Percentiles rank a stretch among this genome's conserved stretches.
These are phyloP conservation scores for Caracal caracal DNA, from an alignment of 2,113 vertebrate species.

Conservation along the genomic window DNA sequence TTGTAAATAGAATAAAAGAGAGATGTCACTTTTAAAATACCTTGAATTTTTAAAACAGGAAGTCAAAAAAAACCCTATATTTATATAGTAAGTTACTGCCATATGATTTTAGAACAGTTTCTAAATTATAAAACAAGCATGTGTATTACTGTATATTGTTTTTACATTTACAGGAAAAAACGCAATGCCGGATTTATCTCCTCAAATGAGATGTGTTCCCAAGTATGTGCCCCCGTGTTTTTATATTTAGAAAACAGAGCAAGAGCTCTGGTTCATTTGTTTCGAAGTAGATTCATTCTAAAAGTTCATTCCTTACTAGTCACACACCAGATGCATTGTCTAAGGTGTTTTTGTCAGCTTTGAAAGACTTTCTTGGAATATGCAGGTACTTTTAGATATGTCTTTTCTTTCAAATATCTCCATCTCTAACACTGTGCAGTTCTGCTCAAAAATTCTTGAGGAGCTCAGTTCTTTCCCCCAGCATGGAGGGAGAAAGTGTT, in stretches of 20 bases:
- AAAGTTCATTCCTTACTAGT: constrained; percentile 8
- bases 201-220: neutral
- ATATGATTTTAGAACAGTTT: constrained; percentile 30
- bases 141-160: neutral
- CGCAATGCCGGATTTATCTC: neutral
- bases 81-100: neutral
- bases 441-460: constrained; percentile 50
- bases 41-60: neutral
- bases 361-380: constrained; percentile 61
- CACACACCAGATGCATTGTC: constrained; percentile 53
- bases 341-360: constrained; percentile 57
- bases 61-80: neutral
- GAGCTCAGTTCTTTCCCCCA: constrained; percentile 36
- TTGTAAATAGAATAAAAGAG: neutral
- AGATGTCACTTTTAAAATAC: neutral
- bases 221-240: neutral
- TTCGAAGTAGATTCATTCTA: constrained; percentile 14
- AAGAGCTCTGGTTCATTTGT: neutral
- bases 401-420: constrained; percentile 37
- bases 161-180: neutral
- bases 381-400: constrained; percentile 40
- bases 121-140: neutral
- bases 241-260: constrained; percentile 51
- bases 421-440: constrained; percentile 44
- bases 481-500: neutral